Percentiles rank a stretch among this genome's conserved stretches.
phyloP scores from a whole-genome alignment of 2,113 vertebrate species.

The Myocastor coypus region DNA sequence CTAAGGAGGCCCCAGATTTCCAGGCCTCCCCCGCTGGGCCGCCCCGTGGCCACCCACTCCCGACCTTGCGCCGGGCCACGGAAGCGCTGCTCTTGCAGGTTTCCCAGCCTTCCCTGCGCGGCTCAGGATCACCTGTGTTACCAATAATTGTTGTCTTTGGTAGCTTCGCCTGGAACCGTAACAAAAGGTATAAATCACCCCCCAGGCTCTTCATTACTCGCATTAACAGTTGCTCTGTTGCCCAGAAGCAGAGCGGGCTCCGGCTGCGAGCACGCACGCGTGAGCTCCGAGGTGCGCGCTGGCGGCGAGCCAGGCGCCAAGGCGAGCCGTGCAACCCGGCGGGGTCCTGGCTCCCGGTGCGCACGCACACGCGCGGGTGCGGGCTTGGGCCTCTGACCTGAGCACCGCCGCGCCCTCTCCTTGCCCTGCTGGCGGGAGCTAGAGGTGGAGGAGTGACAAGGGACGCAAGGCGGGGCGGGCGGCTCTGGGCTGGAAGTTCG shows the following conservation, averaged over 20 bases:
- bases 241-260: conserved; percentile 20
- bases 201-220: conserved; percentile 81
- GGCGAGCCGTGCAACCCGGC: conserved; percentile 50
- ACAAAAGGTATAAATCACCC: conserved; percentile 84
- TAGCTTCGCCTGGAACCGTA: conserved; percentile 77
- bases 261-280: conserved; percentile 64
- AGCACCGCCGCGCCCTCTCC: neutral
- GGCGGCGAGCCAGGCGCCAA: conserved; percentile 71
- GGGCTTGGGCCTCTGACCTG: conserved; percentile 15
- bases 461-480: neutral
- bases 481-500: neutral
- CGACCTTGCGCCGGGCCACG: neutral
- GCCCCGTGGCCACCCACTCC: neutral
- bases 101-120: conserved; percentile 33
- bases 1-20: conserved; percentile 14
- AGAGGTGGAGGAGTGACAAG: neutral
- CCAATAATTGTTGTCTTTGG: conserved; percentile 84
- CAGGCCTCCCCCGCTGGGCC: neutral
- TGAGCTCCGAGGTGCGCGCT: conserved; percentile 57
- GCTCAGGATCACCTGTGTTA: conserved; percentile 77
- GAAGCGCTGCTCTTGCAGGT: neutral
- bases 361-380: no score
- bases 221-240: conserved; percentile 82
- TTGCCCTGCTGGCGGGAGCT: neutral
- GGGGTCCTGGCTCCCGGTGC: neutral